Conservation (phyloP, 64 coral and sea anemone genomes). For the Porites lutea region DNA sequence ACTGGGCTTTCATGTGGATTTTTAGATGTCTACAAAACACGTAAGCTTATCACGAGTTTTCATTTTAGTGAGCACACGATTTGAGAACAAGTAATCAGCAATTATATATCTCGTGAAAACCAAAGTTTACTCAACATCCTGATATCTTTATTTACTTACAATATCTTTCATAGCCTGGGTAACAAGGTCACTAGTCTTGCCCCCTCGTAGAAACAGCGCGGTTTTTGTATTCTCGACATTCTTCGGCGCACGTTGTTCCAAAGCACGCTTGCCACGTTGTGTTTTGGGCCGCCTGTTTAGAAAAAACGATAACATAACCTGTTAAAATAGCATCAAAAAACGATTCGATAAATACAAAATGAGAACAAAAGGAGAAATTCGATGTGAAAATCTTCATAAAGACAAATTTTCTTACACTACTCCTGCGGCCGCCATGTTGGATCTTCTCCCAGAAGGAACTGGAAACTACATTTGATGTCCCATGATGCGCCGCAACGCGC, state of each 20-base stretch:
- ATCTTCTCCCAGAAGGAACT: background rate
- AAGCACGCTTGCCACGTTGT: conserved; percentile 72
- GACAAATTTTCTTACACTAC: conserved; percentile 5
- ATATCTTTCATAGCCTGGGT: conserved; percentile 94
- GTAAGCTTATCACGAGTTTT: too few relatives aligned
- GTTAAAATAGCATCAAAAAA: background rate
- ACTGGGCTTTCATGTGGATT: too few relatives aligned
- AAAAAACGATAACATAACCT: background rate
- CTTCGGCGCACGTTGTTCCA: conserved; percentile 65
- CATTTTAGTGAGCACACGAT: too few relatives aligned
- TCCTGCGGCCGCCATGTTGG: conserved; percentile 20
- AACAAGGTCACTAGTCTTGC: conserved; percentile 89
- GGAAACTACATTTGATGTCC: background rate
- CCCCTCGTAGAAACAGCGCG: conserved; percentile 93
- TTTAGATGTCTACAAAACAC: too few relatives aligned
- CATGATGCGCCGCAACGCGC: too few relatives aligned
- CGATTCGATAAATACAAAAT: too few relatives aligned
- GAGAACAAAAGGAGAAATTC: too few relatives aligned
- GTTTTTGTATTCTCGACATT: conserved; percentile 89
- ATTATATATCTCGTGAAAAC: background rate
- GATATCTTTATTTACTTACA: conserved; percentile 49
- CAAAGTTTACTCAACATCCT: background rate
- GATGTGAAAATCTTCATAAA: background rate
- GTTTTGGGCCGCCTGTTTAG: conserved; percentile 82
- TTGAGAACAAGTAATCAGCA: background rate